Conservation (phyloP, 2,888 invertebrate genomes). For the Blastobasis lacticolella region DNA sequence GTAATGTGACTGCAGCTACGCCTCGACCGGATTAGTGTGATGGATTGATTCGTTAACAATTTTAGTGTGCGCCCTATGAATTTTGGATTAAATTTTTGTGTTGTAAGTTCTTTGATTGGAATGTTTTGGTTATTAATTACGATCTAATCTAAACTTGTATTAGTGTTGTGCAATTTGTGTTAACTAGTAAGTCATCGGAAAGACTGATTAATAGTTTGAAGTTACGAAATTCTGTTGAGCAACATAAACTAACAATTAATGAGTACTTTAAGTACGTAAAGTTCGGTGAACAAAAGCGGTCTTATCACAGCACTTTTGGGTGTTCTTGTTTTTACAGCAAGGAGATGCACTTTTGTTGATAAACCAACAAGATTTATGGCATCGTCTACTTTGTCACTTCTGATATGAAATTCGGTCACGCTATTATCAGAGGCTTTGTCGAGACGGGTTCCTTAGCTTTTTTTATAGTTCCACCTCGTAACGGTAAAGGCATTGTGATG, state of each 20-base stretch:
- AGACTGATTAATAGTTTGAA: background rate
- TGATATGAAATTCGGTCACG: conserved; percentile 50
- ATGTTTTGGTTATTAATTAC: background rate
- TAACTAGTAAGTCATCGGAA: background rate
- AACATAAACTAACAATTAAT: background rate
- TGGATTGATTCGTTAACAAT: conserved; percentile 27
- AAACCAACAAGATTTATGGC: conserved; percentile 45
- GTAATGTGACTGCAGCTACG: conserved; percentile 41
- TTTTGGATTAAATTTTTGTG: conserved; percentile 42
- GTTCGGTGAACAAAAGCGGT: conserved; percentile 6
- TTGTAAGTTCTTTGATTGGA: conserved; percentile 21
- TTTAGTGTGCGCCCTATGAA: conserved; percentile 30
- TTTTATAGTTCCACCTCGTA: conserved; percentile 19
- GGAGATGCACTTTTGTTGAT: conserved; percentile 27
- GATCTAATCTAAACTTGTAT: background rate
- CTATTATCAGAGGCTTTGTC: conserved; percentile 30
- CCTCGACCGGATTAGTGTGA: conserved; percentile 30
- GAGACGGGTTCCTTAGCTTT: conserved; percentile 1
- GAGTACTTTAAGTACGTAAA: background rate
- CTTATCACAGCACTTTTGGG: conserved; percentile 12
- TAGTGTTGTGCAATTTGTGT: background rate
- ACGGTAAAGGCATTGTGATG: conserved; percentile 36
- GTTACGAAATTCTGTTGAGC: background rate
- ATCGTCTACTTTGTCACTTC: conserved; percentile 31
- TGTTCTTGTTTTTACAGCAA: conserved; percentile 16